Evolutionary conservation across 2,888 invertebrate genomes (phyloP).

Genomic region (Dusona sp.): DNA sequence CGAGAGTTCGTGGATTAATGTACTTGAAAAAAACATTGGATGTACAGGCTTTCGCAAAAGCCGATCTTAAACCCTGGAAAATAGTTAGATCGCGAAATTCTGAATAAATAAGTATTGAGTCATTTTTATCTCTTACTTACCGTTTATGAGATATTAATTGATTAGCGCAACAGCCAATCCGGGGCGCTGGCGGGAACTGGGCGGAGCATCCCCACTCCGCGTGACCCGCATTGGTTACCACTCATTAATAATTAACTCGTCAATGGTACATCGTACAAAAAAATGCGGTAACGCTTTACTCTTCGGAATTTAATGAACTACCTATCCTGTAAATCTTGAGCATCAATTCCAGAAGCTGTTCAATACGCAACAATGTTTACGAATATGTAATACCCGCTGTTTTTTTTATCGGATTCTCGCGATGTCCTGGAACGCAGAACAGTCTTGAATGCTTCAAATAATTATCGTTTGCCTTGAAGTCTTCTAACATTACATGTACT

Average conservation of each 20-base stretch:
- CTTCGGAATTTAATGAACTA: neutral
- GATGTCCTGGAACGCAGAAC: conserved; percentile 21
- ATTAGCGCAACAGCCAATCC: no score
- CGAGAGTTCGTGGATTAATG: conserved; percentile 16
- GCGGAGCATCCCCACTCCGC: no score
- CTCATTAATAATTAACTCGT: no score
- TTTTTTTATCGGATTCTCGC: conserved; percentile 31
- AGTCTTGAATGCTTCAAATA: conserved; percentile 26
- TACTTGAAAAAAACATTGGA: neutral
- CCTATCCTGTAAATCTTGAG: neutral
- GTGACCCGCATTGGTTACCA: no score
- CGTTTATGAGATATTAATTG: neutral
- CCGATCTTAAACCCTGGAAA: neutral
- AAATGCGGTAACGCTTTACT: neutral
- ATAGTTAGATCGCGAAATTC: neutral
- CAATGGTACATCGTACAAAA: no score
- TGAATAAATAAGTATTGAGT: neutral
- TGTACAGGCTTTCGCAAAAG: conserved; percentile 24
- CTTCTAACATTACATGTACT: neutral
- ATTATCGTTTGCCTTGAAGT: conserved; percentile 31
- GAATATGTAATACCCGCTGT: conserved; percentile 28
- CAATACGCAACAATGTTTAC: conserved; percentile 29
- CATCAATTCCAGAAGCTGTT: neutral
- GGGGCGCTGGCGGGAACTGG: no score
- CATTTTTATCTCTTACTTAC: neutral